phyloP scores from a whole-genome alignment of 2,888 invertebrate species.

The Phrixothrix hirtus region DNA sequence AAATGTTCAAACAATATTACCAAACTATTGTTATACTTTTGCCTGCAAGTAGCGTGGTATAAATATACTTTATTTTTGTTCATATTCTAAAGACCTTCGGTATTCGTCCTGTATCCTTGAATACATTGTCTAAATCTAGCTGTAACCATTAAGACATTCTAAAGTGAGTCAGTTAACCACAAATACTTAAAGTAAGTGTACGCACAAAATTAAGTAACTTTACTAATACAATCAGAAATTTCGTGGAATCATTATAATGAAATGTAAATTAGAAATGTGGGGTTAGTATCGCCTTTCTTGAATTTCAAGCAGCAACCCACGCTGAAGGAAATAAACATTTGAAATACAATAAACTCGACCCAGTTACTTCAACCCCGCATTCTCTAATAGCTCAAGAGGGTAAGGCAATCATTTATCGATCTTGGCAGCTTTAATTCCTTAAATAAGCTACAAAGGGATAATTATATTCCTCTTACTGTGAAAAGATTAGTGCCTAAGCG shows the following conservation, averaged over 20 bases:
- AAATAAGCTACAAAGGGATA: constrained; percentile 28
- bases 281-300: constrained; percentile 9
- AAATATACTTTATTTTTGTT: too few species aligned
- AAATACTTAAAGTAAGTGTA: too few species aligned
- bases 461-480: constrained; percentile 19
- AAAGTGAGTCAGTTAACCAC: too few species aligned
- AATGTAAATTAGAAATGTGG: constrained; percentile 19
- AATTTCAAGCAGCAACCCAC: constrained; percentile 9
- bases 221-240: constrained; percentile 11
- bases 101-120: too few species aligned
- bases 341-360: constrained; percentile 23
- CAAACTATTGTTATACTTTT: too few species aligned
- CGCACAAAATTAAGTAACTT: constrained; percentile 5
- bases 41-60: too few species aligned
- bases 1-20: too few species aligned
- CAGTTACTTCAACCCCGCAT: constrained; percentile 9
- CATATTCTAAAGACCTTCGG: too few species aligned
- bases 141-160: too few species aligned
- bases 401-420: constrained; percentile 28
- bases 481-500: constrained; percentile 17
- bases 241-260: constrained; percentile 8
- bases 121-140: too few species aligned
- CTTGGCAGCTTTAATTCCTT: constrained; percentile 27
- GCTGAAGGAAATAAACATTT: constrained; percentile 23
- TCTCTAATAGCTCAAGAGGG: constrained; percentile 24